Evolutionary conservation across 2,888 invertebrate genomes (phyloP).

Genomic region (Heterodera filipjevi): DNA sequence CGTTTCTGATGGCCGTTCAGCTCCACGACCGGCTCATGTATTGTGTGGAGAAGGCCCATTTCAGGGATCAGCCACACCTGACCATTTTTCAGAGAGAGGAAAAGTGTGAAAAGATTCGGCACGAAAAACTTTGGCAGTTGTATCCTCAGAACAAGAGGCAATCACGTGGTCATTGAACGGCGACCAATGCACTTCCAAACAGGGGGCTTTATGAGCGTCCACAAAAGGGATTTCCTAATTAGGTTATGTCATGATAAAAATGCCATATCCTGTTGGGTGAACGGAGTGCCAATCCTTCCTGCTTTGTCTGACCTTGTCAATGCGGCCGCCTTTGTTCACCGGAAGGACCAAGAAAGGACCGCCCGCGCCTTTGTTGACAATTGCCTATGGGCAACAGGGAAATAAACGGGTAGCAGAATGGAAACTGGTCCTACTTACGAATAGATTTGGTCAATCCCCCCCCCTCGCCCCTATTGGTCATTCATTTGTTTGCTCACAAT

Average conservation of each 20-base stretch:
- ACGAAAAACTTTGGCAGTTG: conserved; percentile 76
- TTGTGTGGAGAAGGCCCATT: conserved; percentile 77
- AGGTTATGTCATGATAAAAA: too few species aligned
- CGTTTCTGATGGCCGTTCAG: conserved; percentile 86
- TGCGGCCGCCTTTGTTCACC: conserved; percentile 83
- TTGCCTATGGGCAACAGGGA: conserved; percentile 69
- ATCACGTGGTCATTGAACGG: conserved; percentile 89
- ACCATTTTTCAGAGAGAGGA: background rate
- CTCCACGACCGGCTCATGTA: conserved; percentile 85
- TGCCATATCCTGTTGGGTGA: too few species aligned
- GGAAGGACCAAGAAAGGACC: conserved; percentile 85
- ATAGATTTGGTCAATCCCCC: too few species aligned
- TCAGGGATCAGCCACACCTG: conserved; percentile 79
- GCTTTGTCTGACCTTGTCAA: conserved; percentile 74
- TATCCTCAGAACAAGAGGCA: conserved; percentile 86
- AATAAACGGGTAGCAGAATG: background rate
- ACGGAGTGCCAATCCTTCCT: background rate
- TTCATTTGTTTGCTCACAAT: conserved; percentile 68
- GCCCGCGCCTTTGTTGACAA: conserved; percentile 86
- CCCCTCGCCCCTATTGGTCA: too few species aligned
- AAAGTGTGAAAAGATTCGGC: too few species aligned
- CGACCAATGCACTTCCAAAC: conserved; percentile 73
- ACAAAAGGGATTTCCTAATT: conserved; percentile 72
- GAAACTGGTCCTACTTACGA: background rate
- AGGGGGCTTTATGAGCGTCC: conserved; percentile 86